Conservation (phyloP, 2,797 vertebrate species). For the Amblyopsis hoosieri region DNA sequence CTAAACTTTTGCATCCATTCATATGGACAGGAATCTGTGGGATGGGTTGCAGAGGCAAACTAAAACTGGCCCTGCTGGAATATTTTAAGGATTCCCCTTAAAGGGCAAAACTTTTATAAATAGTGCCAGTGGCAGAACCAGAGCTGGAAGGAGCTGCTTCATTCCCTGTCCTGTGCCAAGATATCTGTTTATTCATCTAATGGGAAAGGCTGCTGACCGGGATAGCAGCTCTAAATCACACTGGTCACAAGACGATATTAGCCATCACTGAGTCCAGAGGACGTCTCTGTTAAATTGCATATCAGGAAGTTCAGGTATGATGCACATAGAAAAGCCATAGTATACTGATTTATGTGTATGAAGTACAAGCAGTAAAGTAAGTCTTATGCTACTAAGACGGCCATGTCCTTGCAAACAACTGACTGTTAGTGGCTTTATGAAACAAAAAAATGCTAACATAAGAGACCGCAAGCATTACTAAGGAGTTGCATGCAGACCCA, state of each 20-base stretch:
- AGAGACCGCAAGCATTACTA: constrained; percentile 4
- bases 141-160: constrained; percentile 14
- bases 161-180: constrained; percentile 28
- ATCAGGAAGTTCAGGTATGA: constrained; percentile 10
- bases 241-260: constrained; percentile 41
- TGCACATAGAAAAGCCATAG: not conserved
- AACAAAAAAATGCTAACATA: constrained; percentile 23
- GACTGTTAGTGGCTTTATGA: not conserved
- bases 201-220: constrained; percentile 57
- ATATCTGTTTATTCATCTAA: constrained; percentile 59
- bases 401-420: constrained; percentile 10
- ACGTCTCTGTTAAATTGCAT: constrained; percentile 15
- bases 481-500: not conserved
- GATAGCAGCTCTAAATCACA: constrained; percentile 48
- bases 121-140: constrained; percentile 26
- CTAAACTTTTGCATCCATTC: not conserved
- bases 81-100: constrained; percentile 29
- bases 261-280: constrained; percentile 6
- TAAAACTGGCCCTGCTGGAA: constrained; percentile 32
- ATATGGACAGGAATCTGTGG: constrained; percentile 18
- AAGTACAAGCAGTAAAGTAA: not conserved
- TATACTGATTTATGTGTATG: not conserved
- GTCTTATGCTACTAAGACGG: constrained; percentile 1
- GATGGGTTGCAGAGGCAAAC: constrained; percentile 30
- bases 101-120: constrained; percentile 48